phyloP scores from a whole-genome alignment of 2,113 vertebrate genomes.

The Corythornis vintsioides region DNA sequence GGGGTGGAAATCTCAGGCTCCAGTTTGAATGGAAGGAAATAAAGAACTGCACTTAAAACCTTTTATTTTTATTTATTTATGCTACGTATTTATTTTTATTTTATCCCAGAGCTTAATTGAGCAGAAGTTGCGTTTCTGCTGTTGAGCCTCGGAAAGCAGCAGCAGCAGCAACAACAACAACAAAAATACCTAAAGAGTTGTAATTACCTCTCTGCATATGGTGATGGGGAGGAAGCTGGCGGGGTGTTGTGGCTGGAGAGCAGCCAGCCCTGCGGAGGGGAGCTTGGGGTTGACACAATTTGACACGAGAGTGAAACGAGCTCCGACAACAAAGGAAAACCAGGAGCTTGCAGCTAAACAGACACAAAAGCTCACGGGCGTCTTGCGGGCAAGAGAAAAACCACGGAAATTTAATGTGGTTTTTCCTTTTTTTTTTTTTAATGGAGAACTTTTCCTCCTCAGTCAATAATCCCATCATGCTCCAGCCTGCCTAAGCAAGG shows the following conservation, averaged over 20 bases:
- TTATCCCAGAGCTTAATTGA: conserved; percentile 67
- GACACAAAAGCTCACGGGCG: conserved; percentile 64
- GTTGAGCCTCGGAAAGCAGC: conserved; percentile 61
- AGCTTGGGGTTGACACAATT: conserved; percentile 73
- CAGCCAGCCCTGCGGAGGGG: not conserved
- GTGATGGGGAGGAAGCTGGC: conserved; percentile 9
- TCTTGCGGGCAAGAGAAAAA: conserved; percentile 10
- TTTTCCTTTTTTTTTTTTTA: not conserved
- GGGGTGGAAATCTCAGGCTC: not conserved
- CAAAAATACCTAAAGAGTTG: conserved; percentile 63
- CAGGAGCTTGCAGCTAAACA: conserved; percentile 54
- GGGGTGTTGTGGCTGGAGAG: conserved; percentile 63
- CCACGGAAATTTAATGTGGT: too few species aligned
- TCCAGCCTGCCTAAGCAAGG: not conserved
- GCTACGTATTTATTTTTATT: not conserved
- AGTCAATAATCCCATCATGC: not conserved
- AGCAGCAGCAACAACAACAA: not conserved
- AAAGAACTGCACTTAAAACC: not conserved
- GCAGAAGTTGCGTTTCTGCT: conserved; percentile 70
- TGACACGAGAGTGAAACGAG: conserved; percentile 70
- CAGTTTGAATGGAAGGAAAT: conserved; percentile 1
- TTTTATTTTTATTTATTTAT: not conserved
- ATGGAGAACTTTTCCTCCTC: conserved; percentile 23
- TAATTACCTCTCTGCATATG: conserved; percentile 70
- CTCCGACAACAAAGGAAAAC: conserved; percentile 72